These are phyloP conservation scores for Orussus abietinus DNA, from an alignment of 1,140 invertebrate genomes.

Conservation along the genomic window DNA sequence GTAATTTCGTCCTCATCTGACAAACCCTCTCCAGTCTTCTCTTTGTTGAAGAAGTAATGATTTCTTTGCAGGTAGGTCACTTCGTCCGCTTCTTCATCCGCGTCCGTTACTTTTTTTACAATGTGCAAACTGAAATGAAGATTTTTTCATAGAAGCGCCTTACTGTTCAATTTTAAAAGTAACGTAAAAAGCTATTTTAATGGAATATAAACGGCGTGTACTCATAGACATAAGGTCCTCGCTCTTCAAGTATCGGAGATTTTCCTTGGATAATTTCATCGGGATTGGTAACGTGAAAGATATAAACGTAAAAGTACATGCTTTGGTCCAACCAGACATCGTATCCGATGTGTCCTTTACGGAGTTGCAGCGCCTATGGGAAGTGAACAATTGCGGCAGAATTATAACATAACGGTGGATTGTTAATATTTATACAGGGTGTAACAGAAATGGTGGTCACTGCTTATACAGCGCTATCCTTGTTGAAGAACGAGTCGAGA, in stretches of 20 bases:
- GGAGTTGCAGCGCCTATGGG: too few relatives aligned
- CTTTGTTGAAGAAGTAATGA: slow-evolving; percentile 21
- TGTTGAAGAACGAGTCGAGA: too few relatives aligned
- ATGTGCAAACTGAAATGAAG: slow-evolving; percentile 13
- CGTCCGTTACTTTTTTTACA: slow-evolving; percentile 15
- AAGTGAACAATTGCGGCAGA: too few relatives aligned
- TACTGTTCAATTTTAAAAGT: background rate
- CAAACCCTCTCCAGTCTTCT: slow-evolving; percentile 12
- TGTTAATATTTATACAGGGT: too few relatives aligned
- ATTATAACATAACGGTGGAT: too few relatives aligned
- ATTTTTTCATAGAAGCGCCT: background rate
- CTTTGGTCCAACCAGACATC: too few relatives aligned
- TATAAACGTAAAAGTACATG: slow-evolving; percentile 13
- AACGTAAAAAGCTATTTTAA: background rate
- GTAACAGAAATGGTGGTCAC: too few relatives aligned
- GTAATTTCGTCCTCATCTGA: slow-evolving; percentile 20
- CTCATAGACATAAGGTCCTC: slow-evolving; percentile 29
- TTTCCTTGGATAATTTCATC: slow-evolving; percentile 25
- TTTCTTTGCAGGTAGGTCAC: slow-evolving; percentile 16
- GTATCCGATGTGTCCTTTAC: too few relatives aligned
- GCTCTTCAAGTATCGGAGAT: slow-evolving; percentile 19
- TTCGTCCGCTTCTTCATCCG: slow-evolving; percentile 24
- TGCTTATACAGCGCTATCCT: too few relatives aligned
- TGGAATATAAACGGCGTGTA: slow-evolving; percentile 3
- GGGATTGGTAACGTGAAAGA: slow-evolving; percentile 30